A percentile compares a stretch with the other conserved stretches of the same genome.
phyloP scores from a whole-genome alignment of 1,140 invertebrate species.

The Protaetia brevitarsis region DNA sequence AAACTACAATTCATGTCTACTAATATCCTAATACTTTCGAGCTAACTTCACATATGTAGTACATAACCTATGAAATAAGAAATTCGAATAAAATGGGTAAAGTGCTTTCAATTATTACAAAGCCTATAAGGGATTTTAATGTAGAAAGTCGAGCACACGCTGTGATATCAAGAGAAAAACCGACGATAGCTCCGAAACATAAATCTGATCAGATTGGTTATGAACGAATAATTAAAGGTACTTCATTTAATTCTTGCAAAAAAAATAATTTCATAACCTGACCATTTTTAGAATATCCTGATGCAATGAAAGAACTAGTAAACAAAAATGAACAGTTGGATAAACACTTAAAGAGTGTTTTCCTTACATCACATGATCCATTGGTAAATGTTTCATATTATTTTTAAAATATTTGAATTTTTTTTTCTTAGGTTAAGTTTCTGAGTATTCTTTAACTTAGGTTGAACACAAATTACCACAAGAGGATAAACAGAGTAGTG shows the following conservation, averaged over 20 bases:
- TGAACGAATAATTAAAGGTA: conserved; percentile 59
- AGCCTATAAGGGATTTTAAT: conserved; percentile 61
- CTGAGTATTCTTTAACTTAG: not conserved
- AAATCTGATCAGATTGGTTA: conserved; percentile 58
- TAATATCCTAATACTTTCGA: too few relatives aligned
- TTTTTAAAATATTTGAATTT: conserved; percentile 18
- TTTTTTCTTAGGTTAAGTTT: not conserved
- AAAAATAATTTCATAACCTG: conserved; percentile 23
- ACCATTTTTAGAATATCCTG: conserved; percentile 55
- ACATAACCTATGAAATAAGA: not conserved
- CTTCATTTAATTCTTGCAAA: conserved; percentile 20
- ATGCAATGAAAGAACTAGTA: conserved; percentile 56
- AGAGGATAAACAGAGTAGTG: conserved; percentile 32
- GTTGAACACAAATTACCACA: conserved; percentile 1
- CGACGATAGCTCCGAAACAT: conserved; percentile 61
- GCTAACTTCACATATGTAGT: not conserved
- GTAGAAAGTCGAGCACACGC: conserved; percentile 68
- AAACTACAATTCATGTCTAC: too few relatives aligned
- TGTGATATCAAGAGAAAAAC: conserved; percentile 65
- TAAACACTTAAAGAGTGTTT: conserved; percentile 63
- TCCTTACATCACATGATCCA: conserved; percentile 60
- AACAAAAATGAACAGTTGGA: conserved; percentile 60
- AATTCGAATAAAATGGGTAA: conserved; percentile 53
- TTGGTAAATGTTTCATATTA: conserved; percentile 41
- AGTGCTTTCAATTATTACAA: conserved; percentile 49